phyloP scores from a whole-genome alignment of 1,140 invertebrate genomes.

The Drosophila insularis region DNA sequence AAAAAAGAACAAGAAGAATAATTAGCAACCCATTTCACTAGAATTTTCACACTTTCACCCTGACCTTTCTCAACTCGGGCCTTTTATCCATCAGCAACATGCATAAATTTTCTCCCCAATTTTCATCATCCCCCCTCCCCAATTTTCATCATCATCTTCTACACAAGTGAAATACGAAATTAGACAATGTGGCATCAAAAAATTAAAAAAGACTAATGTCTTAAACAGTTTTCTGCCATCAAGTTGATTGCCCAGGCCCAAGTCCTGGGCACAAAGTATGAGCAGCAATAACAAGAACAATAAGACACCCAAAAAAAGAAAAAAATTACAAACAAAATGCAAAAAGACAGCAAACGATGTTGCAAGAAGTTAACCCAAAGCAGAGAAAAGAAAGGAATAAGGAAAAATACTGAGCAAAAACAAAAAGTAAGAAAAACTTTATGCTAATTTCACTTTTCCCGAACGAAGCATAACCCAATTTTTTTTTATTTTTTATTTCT shows the following conservation, averaged over 20 bases:
- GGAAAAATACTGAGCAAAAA: conserved; percentile 19
- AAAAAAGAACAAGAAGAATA: neutral
- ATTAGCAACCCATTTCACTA: conserved; percentile 1
- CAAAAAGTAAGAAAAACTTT: conserved; percentile 49
- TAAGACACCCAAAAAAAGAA: conserved; percentile 30
- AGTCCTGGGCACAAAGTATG: conserved; percentile 5
- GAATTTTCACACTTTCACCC: conserved; percentile 1
- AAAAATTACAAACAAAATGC: conserved; percentile 56
- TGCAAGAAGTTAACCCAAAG: conserved; percentile 54
- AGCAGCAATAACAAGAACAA: conserved; percentile 31
- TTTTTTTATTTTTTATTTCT: conserved; percentile 19
- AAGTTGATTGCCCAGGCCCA: conserved; percentile 43
- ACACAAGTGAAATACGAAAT: conserved; percentile 27
- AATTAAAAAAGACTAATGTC: conserved; percentile 41
- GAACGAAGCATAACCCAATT: conserved; percentile 68
- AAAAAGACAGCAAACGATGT: conserved; percentile 45
- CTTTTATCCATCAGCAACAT: neutral
- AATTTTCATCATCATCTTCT: conserved; percentile 1
- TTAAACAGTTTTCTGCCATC: conserved; percentile 38
- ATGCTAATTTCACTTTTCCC: conserved; percentile 77
- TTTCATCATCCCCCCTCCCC: neutral
- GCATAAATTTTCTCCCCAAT: neutral
- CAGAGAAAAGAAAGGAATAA: conserved; percentile 29
- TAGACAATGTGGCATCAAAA: conserved; percentile 39
- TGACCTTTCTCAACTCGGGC: neutral